A percentile compares a stretch with the other conserved stretches of the same genome.
Conservation (phyloP, 2,888 invertebrate genomes). For the Cataglyphis albicans region DNA sequence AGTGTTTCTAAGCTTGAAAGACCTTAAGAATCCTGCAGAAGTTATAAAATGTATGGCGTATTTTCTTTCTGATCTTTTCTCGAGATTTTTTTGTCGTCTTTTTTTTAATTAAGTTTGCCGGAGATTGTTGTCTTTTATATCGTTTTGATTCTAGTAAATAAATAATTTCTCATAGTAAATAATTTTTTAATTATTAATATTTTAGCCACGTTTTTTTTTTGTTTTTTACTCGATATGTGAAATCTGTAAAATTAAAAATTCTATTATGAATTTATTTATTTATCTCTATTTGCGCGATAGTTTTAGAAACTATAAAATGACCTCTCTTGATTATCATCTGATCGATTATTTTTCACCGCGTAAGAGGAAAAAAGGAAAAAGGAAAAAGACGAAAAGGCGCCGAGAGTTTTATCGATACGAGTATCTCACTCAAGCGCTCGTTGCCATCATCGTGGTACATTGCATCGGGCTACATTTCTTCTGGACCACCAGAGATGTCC, state of each 20-base stretch:
- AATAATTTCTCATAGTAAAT: background rate
- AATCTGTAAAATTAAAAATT: background rate
- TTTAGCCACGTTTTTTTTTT: background rate
- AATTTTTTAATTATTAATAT: background rate
- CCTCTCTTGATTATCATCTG: background rate
- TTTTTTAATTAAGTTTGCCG: background rate
- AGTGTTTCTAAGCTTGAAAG: background rate
- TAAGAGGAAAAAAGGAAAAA: background rate
- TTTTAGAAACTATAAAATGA: conserved; percentile 10
- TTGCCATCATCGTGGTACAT: conserved; percentile 56
- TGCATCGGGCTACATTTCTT: conserved; percentile 58
- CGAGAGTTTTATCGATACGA: conserved; percentile 34
- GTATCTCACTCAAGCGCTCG: conserved; percentile 44
- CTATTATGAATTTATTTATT: background rate
- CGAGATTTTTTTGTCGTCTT: background rate
- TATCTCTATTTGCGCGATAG: background rate
- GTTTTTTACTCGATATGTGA: background rate
- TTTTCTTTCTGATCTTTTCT: conserved; percentile 13
- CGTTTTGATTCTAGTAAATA: background rate
- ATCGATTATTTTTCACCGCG: background rate
- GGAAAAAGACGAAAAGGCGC: conserved; percentile 11
- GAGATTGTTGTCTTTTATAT: background rate
- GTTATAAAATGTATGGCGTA: conserved; percentile 10
- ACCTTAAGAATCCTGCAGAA: background rate
- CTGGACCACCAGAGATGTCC: conserved; percentile 62